A percentile compares a stretch with the other conserved stretches of the same genome.
Conservation (phyloP, 2,888 invertebrate genomes). For the Orthosia gracilis region DNA sequence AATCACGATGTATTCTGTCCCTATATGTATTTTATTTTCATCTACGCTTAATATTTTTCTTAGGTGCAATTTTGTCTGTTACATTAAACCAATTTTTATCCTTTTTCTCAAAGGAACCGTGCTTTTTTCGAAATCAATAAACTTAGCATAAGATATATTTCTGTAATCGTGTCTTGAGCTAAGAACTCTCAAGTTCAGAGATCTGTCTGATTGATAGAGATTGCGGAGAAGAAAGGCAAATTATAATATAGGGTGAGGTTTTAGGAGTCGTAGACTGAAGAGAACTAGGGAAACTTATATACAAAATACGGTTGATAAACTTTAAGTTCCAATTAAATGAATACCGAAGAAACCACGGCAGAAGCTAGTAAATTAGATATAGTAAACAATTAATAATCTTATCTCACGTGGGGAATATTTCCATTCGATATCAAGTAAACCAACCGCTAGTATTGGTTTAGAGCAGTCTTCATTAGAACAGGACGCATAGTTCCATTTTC, state of each 20-base stretch:
- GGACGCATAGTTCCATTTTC: slow-evolving; percentile 4
- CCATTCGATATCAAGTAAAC: slow-evolving; percentile 57
- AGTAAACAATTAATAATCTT: slow-evolving; percentile 63
- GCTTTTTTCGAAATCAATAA: neutral
- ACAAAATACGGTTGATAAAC: neutral
- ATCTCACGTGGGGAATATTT: slow-evolving; percentile 64
- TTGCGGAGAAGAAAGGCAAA: neutral
- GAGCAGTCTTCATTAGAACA: slow-evolving; percentile 25
- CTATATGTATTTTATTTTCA: slow-evolving; percentile 3
- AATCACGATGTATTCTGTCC: neutral
- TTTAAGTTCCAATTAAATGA: neutral
- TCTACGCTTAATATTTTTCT: neutral
- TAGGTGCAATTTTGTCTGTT: neutral
- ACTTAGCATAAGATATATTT: neutral
- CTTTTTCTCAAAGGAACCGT: too few relatives aligned
- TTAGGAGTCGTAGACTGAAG: too few relatives aligned
- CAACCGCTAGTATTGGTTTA: slow-evolving; percentile 33
- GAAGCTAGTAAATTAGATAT: slow-evolving; percentile 23
- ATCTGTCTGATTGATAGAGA: neutral
- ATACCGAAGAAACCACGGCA: slow-evolving; percentile 17
- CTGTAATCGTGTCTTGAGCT: neutral
- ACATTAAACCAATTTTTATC: neutral
- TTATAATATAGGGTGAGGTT: neutral
- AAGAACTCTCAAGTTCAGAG: too few relatives aligned
- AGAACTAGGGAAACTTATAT: neutral